Base-by-base conservation (phyloP, 2,888 invertebrate species). In the Cephus nigrinus region DNA sequence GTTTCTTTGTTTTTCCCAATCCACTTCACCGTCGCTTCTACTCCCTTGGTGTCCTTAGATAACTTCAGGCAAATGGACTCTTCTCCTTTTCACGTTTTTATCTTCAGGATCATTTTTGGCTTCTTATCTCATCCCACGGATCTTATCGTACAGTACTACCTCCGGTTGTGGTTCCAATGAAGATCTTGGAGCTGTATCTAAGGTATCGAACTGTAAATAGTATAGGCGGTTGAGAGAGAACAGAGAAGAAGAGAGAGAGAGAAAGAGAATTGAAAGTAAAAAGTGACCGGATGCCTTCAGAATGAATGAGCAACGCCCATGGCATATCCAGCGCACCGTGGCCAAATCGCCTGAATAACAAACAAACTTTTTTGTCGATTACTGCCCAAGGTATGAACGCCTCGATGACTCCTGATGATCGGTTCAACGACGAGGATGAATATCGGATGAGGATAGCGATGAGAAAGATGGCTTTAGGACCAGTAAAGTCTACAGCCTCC, bases 361-460 rank as follows among this genome's bases (percentile, higher is more conserved):
- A 78, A 78, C 78, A 78, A 78, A 78, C 78, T 78, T 78, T 75
- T 78, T 78, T 55, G 23, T 55, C 23, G 55, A 55, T 55, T 23
- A 23, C 55, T 55, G 55, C 55, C 55, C 55, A 55, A 55, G 55
- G 55, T 55, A 55, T 55, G 23, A 55, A 55, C 55, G 55, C 55
- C 55, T 55, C 55, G 55, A 55, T 55, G 55, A 55, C 9, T 55
- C 55, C 55, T 55, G 55, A 55, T 23, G 55, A 55, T 55, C 23
- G 55, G 23, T 55, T 55, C 55, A 15, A 23, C 55, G 55, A 55
- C 23, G 23, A 55, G 55, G 55, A 55, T 55, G 23, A 55, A 55
- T 55, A 55, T 55, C 55, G 55, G 55, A 55, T 23, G 55, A 15
- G 9, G 55, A 55, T 55, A 15, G 55, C 23, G 5, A 55, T 55